These are phyloP conservation scores for Caenorhabditis japonica DNA, from an alignment of 2,888 invertebrate species.

Conservation along the genomic window DNA sequence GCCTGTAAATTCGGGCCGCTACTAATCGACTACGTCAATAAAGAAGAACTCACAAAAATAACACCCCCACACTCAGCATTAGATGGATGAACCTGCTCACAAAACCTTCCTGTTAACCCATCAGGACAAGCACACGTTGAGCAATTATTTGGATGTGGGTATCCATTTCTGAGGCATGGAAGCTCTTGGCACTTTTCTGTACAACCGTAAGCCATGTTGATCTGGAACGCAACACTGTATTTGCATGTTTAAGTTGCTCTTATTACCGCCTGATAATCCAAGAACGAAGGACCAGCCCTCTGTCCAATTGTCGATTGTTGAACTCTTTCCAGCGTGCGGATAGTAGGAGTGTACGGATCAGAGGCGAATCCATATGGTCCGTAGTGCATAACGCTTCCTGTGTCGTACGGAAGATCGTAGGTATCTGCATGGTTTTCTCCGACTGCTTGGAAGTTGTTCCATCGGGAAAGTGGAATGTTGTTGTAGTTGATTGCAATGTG, in stretches of 20 bases:
- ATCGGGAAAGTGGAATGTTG: slow-evolving; percentile 72
- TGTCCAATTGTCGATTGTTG: slow-evolving; percentile 75
- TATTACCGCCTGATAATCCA: slow-evolving; percentile 73
- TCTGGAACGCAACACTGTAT: slow-evolving; percentile 54
- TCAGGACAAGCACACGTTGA: slow-evolving; percentile 71
- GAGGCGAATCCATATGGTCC: slow-evolving; percentile 75
- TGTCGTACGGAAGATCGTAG: slow-evolving; percentile 74
- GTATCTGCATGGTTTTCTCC: slow-evolving; percentile 70
- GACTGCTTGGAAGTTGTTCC: slow-evolving; percentile 77
- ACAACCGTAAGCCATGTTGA: slow-evolving; percentile 74
- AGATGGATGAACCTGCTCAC: slow-evolving; percentile 66
- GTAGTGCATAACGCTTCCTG: slow-evolving; percentile 74
- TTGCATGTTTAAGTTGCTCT: background rate
- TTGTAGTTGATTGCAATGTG: slow-evolving; percentile 74
- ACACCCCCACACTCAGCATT: slow-evolving; percentile 68
- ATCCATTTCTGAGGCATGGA: slow-evolving; percentile 65
- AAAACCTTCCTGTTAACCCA: slow-evolving; percentile 70
- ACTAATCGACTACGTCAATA: no score
- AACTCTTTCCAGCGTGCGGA: slow-evolving; percentile 69
- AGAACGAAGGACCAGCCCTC: slow-evolving; percentile 73
- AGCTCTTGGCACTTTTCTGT: slow-evolving; percentile 57
- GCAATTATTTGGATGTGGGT: slow-evolving; percentile 75
- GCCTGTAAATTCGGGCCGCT: slow-evolving; percentile 61
- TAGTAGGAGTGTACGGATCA: slow-evolving; percentile 73
- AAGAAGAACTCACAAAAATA: slow-evolving; percentile 57